These are phyloP conservation scores for Dynastes tityus DNA, from an alignment of 2,888 invertebrate genomes.

Conservation along the genomic window DNA sequence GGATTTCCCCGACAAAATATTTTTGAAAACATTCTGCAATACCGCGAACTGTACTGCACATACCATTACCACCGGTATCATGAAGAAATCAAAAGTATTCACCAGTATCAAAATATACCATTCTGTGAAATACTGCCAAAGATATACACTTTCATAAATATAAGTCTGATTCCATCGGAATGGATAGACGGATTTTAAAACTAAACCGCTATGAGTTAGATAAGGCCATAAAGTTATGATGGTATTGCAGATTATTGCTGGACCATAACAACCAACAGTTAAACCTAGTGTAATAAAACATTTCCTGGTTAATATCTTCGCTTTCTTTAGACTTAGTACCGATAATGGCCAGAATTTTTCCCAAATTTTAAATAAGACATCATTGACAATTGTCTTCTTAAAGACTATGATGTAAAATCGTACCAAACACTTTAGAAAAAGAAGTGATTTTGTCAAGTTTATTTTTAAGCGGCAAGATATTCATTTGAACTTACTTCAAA, in stretches of 20 bases:
- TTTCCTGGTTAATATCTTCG: conserved; percentile 17
- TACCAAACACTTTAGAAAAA: conserved; percentile 41
- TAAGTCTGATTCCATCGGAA: conserved; percentile 51
- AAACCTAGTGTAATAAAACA: conserved; percentile 25
- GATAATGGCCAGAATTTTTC: conserved; percentile 45
- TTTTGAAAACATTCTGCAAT: conserved; percentile 55
- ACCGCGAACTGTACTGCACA: conserved; percentile 46
- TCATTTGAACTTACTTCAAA: conserved; percentile 39
- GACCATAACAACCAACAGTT: conserved; percentile 36
- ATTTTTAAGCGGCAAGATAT: not conserved
- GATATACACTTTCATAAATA: conserved; percentile 54
- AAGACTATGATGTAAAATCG: conserved; percentile 47
- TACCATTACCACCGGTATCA: conserved; percentile 44
- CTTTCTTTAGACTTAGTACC: not conserved
- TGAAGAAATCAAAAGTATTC: conserved; percentile 49
- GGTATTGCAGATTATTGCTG: conserved; percentile 33
- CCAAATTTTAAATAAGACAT: conserved; percentile 48
- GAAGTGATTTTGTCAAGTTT: not conserved
- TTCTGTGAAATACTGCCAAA: conserved; percentile 53
- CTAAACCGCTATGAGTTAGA: conserved; percentile 30
- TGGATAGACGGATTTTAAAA: conserved; percentile 53
- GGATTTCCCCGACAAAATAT: conserved; percentile 32
- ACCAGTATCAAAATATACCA: conserved; percentile 44
- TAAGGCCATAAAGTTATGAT: conserved; percentile 31
- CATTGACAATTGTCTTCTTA: conserved; percentile 42